Conservation (phyloP, 2,888 invertebrate genomes). For the Siphlonurus alternatus region DNA sequence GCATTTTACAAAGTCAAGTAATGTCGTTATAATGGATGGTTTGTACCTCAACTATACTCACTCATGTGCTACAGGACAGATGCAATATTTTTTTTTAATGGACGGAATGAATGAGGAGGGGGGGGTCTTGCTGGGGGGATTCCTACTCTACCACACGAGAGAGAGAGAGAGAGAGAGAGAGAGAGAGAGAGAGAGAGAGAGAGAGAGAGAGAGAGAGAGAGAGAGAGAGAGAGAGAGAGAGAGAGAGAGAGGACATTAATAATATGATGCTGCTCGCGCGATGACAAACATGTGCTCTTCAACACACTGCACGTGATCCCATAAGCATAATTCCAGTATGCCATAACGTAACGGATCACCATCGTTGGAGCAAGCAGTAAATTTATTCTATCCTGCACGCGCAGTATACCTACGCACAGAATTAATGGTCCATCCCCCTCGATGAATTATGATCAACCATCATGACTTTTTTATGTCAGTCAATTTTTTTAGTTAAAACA, state of each 20-base stretch:
- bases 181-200: no score
- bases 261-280: neutral
- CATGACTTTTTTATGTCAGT: no score
- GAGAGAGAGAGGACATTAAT: neutral
- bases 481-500: no score
- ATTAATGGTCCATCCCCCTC: neutral
- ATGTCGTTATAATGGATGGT: neutral
- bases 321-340: neutral
- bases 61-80: neutral
- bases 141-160: no score
- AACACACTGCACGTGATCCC: neutral
- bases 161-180: no score
- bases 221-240: neutral
- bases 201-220: neutral
- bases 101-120: neutral
- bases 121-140: no score
- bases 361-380: neutral
- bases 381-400: no score
- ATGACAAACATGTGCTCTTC: neutral
- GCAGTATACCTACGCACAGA: neutral
- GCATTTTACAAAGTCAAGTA: neutral
- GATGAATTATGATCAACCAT: neutral
- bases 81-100: neutral
- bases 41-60: neutral
- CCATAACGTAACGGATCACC: no score